A percentile compares a stretch with the other conserved stretches of the same genome.
phyloP scores from a whole-genome alignment of 1,140 invertebrate genomes.

The Macrostomum lignano region DNA sequence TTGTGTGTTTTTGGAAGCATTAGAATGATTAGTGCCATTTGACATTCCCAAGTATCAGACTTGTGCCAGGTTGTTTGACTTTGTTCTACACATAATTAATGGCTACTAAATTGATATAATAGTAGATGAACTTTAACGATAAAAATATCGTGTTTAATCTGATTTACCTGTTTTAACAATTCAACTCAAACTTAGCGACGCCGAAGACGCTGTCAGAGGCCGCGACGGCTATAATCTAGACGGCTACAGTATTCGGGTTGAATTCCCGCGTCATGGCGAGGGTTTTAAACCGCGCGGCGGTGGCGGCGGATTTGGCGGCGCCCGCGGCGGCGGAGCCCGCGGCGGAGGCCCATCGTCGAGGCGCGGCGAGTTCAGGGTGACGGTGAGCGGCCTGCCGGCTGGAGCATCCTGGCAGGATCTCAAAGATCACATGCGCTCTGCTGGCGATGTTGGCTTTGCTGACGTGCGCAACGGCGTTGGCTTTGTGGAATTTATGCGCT shows the following conservation, averaged over 20 bases:
- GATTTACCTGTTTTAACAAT: neutral
- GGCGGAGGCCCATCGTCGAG: constrained; percentile 8
- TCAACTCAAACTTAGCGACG: constrained; percentile 37
- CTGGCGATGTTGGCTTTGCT: constrained; percentile 89
- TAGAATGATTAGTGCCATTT: no score
- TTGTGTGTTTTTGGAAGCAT: no score
- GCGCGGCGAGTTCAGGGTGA: constrained; percentile 20
- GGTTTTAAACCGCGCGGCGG: constrained; percentile 19
- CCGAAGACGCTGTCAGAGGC: constrained; percentile 80
- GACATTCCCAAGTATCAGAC: no score
- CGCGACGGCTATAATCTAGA: constrained; percentile 93
- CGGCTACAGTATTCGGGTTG: constrained; percentile 72
- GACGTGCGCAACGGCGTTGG: constrained; percentile 94
- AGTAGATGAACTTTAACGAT: no score
- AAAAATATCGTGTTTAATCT: no score
- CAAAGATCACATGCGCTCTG: constrained; percentile 95
- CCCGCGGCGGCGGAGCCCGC: neutral
- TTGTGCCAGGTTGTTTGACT: no score
- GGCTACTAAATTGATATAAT: no score
- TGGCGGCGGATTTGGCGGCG: neutral
- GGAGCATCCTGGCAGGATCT: constrained; percentile 88
- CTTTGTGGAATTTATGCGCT: constrained; percentile 74
- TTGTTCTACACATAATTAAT: no score
- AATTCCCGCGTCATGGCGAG: constrained; percentile 37
- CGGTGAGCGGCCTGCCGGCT: constrained; percentile 34